Evolutionary conservation across 2,888 invertebrate genomes (phyloP), one percentile per base, ranked within the genome.

Genomic region (Hipparchia sbordonii): DNA sequence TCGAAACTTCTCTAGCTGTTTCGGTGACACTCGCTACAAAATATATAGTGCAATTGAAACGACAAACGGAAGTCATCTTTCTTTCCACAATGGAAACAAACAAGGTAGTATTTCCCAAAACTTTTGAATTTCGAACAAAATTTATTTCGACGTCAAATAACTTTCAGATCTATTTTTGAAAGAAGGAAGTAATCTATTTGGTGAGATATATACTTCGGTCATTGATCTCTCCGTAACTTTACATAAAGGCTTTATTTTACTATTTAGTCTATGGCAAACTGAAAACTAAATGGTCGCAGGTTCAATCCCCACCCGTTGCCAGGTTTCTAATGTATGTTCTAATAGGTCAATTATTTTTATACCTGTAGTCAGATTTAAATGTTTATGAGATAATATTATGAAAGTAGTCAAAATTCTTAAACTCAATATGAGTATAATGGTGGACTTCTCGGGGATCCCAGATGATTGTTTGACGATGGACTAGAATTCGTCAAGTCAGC

Each of bases 11-110:
- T 52, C 2, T 7, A 65, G 51, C 33, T 6, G 5, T 10, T 33
- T n/a, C 6, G 12, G 10, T 33, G 51, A 51, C 23, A 6, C 69
- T 69, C 56, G 46, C 70, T 67, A 57, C 60, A 73, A 72, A 76
- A 71, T 72, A 71, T 72, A 66, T 74, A 70, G 73, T 68, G 70
- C 74, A 73, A 70, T 76, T 60, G 71, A 67, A 72, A 71, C 72
- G 67, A 74, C 67, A 60, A 69, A 57, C 74, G 76, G 76, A 76
- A 76, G 72, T 71, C 73, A 73, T 76, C 72, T 71, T 61, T 73
- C 73, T 72, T 57, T 54, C 62, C 72, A 68, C 76, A 73, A 71
- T 71, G 73, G 72, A 67, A 72, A 75, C 75, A 76, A 75, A 76
- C 75, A 75, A 70, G 70, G 61, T 54, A 70, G 70, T 75, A 75